phyloP scores from a whole-genome alignment of 2,888 invertebrate species.

The Pristionchus arcanus region DNA sequence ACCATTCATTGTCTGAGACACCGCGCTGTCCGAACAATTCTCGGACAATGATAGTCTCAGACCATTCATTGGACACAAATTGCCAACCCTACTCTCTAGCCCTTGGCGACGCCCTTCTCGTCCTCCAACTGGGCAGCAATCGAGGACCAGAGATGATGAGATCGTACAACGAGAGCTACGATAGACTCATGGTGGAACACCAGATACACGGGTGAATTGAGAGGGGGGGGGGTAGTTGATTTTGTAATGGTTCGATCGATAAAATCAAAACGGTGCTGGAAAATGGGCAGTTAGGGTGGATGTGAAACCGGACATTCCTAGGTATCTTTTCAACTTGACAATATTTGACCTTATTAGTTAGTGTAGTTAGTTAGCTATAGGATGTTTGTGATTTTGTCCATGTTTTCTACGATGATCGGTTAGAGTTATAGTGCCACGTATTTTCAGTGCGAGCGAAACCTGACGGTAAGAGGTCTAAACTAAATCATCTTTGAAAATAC shows the following conservation, averaged over 20 bases:
- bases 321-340: no score
- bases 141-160: slow-evolving; percentile 69
- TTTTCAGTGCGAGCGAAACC: neutral
- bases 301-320: no score
- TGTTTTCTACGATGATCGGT: neutral
- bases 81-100: slow-evolving; percentile 59
- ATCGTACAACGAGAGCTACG: slow-evolving; percentile 73
- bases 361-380: no score
- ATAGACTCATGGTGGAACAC: slow-evolving; percentile 71
- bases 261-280: no score
- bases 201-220: slow-evolving; percentile 73
- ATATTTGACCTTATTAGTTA: no score
- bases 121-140: slow-evolving; percentile 74
- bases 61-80: no score
- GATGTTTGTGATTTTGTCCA: no score
- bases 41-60: no score
- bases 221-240: neutral
- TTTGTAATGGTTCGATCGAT: neutral
- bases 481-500: neutral
- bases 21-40: no score
- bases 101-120: slow-evolving; percentile 70
- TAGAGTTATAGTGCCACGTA: neutral
- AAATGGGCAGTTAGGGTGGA: no score
- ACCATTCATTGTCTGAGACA: no score
- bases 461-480: neutral